Evolutionary conservation across 2,113 vertebrate species (phyloP).

Genomic region (Macaca mulatta): DNA sequence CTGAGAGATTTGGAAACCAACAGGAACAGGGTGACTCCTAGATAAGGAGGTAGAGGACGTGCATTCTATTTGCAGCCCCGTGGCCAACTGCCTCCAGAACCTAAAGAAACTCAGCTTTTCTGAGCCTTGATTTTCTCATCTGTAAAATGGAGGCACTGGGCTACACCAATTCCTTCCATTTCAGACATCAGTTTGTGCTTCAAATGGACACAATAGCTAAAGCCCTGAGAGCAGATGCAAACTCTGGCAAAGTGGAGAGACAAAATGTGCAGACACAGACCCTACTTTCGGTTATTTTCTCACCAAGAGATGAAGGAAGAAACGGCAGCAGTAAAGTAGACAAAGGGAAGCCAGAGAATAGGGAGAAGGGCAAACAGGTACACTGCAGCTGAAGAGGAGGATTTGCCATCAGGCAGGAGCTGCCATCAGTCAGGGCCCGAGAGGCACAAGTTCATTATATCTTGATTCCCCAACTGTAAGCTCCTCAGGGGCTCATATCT

Average conservation of each 20-base stretch:
- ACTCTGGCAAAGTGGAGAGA: not conserved
- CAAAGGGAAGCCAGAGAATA: not conserved
- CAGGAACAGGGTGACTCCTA: not conserved
- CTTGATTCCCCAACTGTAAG: not conserved
- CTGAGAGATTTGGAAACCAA: not conserved
- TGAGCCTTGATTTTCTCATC: not conserved
- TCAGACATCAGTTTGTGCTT: not conserved
- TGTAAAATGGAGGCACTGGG: not conserved
- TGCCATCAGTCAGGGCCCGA: not conserved
- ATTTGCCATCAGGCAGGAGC: not conserved
- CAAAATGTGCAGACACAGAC: not conserved
- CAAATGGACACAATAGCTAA: not conserved
- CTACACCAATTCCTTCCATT: too few species aligned
- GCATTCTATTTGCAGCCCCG: not conserved
- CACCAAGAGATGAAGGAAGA: not conserved
- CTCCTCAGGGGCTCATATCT: not conserved
- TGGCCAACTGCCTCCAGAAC: not conserved
- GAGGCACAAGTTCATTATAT: accelerated
- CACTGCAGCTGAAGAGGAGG: not conserved
- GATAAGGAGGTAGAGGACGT: not conserved
- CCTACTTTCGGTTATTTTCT: not conserved
- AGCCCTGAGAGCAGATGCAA: not conserved
- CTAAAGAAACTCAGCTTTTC: not conserved
- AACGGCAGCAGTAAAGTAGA: not conserved
- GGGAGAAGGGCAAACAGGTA: not conserved